These are phyloP conservation scores for Serinus canaria DNA, from an alignment of 2,113 vertebrate species.

Conservation along the genomic window DNA sequence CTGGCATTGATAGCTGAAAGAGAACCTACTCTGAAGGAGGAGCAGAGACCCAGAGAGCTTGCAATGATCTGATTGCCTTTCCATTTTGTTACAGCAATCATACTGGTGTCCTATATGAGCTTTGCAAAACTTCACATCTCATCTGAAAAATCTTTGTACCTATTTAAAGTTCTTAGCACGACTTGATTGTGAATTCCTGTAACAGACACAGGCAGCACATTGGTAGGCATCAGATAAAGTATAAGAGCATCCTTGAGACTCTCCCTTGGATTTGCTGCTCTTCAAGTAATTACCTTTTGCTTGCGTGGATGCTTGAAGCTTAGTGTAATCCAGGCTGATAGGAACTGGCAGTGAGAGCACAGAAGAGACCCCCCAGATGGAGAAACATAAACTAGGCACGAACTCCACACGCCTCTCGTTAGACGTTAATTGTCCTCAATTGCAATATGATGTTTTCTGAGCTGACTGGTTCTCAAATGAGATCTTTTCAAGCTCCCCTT, in stretches of 20 bases:
- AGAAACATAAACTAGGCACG: not conserved
- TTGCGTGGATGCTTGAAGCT: not conserved
- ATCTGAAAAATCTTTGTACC: not conserved
- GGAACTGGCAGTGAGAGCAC: not conserved
- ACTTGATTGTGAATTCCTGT: not conserved
- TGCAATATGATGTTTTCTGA: not conserved
- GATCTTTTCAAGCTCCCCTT: constrained; percentile 5
- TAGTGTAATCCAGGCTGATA: constrained; percentile 28
- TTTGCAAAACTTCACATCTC: not conserved
- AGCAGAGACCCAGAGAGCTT: not conserved
- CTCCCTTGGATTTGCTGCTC: not conserved
- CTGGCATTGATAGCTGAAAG: not conserved
- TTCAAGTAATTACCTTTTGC: not conserved
- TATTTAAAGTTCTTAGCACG: not conserved
- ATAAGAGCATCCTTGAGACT: not conserved
- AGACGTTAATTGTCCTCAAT: constrained; percentile 32
- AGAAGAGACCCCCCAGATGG: not conserved
- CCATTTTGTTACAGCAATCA: not conserved
- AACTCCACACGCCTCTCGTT: not conserved
- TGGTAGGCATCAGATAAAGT: not conserved
- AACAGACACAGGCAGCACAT: not conserved
- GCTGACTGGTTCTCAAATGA: not conserved
- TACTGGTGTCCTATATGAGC: not conserved
- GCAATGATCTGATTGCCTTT: not conserved
- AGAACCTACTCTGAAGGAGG: not conserved